A percentile compares a stretch with the other conserved stretches of the same genome.
These are phyloP conservation scores for Crossoptilon crossoptilon DNA, from an alignment of 2,797 vertebrate species.

Conservation along the genomic window DNA sequence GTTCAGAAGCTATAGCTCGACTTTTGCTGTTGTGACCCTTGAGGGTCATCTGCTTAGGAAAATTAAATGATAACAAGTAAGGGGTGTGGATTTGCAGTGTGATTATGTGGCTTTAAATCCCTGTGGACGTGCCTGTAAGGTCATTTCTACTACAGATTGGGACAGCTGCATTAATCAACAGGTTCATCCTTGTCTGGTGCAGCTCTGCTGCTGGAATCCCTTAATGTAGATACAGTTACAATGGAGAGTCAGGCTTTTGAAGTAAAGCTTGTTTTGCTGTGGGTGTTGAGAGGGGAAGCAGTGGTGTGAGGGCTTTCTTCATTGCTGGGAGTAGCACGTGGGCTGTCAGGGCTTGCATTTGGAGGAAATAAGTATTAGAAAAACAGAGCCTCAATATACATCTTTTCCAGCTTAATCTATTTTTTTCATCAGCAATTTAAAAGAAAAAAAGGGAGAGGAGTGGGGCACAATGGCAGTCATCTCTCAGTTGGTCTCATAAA, in stretches of 20 bases:
- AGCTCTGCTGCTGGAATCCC: neutral
- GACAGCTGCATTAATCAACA: slow-evolving; percentile 44
- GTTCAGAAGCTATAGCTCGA: neutral
- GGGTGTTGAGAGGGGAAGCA: neutral
- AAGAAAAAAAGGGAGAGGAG: neutral
- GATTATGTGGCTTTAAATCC: slow-evolving; percentile 48
- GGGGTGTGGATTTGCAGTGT: neutral
- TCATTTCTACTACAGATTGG: slow-evolving; percentile 21
- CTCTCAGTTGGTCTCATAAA: neutral
- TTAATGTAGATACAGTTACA: neutral
- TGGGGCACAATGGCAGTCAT: neutral
- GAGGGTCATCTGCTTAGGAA: slow-evolving; percentile 19
- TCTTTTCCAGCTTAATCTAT: neutral
- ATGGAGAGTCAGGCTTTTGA: neutral
- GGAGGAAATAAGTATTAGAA: neutral
- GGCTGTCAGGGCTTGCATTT: neutral
- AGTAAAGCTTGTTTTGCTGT: neutral
- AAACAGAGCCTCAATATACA: neutral
- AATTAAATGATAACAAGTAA: slow-evolving; percentile 25
- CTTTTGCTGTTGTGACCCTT: slow-evolving; percentile 14
- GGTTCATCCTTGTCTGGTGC: neutral
- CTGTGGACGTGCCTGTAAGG: neutral
- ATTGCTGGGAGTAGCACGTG: neutral
- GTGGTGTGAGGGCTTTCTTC: neutral
- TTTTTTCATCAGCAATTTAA: neutral